These are phyloP conservation scores for Hemibates koningsi DNA, from an alignment of 2,113 vertebrate species.

Conservation along the genomic window DNA sequence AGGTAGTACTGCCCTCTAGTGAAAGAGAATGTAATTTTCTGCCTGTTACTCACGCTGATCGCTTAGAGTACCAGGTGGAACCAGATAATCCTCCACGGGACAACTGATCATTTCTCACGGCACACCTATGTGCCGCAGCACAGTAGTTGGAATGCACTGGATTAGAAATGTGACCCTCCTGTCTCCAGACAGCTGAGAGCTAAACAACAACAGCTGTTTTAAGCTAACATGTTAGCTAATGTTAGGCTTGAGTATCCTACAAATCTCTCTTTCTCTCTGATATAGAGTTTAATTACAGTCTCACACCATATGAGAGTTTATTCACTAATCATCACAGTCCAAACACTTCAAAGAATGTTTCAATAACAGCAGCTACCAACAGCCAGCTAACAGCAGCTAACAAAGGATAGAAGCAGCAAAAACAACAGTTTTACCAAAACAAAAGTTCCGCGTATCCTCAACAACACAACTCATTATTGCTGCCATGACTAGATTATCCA, in stretches of 20 bases:
- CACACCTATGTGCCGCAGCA: neutral
- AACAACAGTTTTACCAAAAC: neutral
- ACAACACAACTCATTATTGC: neutral
- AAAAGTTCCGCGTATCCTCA: accelerated
- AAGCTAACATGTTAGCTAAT: neutral
- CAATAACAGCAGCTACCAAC: neutral
- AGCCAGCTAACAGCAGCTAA: neutral
- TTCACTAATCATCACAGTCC: neutral
- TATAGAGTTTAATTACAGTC: neutral
- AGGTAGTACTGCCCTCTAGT: neutral
- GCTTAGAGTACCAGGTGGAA: neutral
- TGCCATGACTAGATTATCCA: neutral
- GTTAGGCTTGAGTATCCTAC: neutral
- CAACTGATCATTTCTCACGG: neutral
- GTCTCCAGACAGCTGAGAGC: neutral
- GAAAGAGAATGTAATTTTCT: neutral
- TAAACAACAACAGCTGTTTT: neutral
- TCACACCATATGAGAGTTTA: neutral
- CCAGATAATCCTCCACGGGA: neutral
- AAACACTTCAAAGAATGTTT: neutral
- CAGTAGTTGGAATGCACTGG: neutral
- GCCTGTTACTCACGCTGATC: accelerated
- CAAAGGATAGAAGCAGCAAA: neutral
- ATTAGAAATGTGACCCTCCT: neutral
- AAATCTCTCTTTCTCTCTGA: neutral